phyloP scores from a whole-genome alignment of 2,113 vertebrate genomes.

The Lagenorhynchus albirostris region DNA sequence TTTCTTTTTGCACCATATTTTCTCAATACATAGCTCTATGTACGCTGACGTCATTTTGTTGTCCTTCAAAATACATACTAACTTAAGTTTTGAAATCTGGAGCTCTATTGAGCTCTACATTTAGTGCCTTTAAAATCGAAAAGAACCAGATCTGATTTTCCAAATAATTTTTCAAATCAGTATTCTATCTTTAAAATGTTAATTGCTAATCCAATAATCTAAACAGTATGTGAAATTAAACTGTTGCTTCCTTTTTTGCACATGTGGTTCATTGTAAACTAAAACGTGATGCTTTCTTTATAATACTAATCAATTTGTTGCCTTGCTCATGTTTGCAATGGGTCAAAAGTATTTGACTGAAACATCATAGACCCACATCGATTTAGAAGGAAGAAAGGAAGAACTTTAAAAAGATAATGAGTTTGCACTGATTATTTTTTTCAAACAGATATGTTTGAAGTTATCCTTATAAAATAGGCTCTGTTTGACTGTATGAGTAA shows the following conservation, averaged over 20 bases:
- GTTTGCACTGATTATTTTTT: not conserved
- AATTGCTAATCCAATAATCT: conserved; percentile 70
- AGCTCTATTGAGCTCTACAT: conserved; percentile 60
- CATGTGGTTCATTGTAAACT: not conserved
- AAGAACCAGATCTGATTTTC: conserved; percentile 65
- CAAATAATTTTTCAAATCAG: conserved; percentile 62
- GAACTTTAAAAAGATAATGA: not conserved
- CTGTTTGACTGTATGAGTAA: not conserved
- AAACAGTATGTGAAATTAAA: conserved; percentile 54
- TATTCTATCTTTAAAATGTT: conserved; percentile 77
- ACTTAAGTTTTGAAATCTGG: conserved; percentile 56
- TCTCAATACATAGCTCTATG: conserved; percentile 24
- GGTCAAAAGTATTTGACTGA: not conserved
- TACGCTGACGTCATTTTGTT: conserved; percentile 71
- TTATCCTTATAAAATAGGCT: not conserved
- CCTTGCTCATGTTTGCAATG: conserved; percentile 18
- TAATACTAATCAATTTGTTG: not conserved
- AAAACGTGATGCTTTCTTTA: not conserved
- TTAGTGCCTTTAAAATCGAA: conserved; percentile 66
- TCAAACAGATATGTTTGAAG: not conserved
- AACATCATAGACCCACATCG: not conserved
- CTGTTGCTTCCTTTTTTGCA: conserved; percentile 47
- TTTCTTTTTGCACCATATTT: conserved; percentile 1
- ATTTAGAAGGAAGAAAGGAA: not conserved
- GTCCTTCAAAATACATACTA: conserved; percentile 60